Evolutionary conservation across 2,888 invertebrate genomes (phyloP).

Genomic region (Thymelicus lineola): DNA sequence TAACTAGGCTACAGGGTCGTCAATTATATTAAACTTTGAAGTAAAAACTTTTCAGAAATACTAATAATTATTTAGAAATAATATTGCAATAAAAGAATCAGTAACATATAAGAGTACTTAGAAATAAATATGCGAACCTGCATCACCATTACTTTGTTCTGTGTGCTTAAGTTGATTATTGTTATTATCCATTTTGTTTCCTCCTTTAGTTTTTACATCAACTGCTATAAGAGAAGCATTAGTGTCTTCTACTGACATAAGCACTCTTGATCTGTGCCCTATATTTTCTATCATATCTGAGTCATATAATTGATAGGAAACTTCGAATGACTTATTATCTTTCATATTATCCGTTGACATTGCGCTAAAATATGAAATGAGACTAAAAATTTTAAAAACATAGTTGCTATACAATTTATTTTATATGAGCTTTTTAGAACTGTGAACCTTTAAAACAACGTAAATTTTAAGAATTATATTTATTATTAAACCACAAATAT

Average conservation of each 20-base stretch:
- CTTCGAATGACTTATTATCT: conserved; percentile 25
- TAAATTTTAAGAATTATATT: background rate
- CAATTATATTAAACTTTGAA: too few species aligned
- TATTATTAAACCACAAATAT: background rate
- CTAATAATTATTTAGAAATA: too few species aligned
- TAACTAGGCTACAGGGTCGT: too few species aligned
- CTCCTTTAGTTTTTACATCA: background rate
- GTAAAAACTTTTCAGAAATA: too few species aligned
- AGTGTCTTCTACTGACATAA: conserved; percentile 56
- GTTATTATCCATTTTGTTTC: conserved; percentile 24
- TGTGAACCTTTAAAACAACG: too few species aligned
- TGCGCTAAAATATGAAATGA: background rate
- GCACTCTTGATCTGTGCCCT: conserved; percentile 62
- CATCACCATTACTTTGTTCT: background rate
- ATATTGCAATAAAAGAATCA: too few species aligned
- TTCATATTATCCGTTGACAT: conserved; percentile 2
- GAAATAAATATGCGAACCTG: too few species aligned
- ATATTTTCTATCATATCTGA: conserved; percentile 63
- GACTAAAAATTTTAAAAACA: background rate
- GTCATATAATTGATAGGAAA: conserved; percentile 54
- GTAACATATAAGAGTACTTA: too few species aligned
- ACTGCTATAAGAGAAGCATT: background rate
- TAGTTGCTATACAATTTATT: too few species aligned
- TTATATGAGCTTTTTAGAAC: too few species aligned
- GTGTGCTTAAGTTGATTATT: background rate